Evolutionary conservation across 2,888 invertebrate genomes (phyloP), one percentile per base, ranked within the genome.

Genomic region (Agelastica alni): DNA sequence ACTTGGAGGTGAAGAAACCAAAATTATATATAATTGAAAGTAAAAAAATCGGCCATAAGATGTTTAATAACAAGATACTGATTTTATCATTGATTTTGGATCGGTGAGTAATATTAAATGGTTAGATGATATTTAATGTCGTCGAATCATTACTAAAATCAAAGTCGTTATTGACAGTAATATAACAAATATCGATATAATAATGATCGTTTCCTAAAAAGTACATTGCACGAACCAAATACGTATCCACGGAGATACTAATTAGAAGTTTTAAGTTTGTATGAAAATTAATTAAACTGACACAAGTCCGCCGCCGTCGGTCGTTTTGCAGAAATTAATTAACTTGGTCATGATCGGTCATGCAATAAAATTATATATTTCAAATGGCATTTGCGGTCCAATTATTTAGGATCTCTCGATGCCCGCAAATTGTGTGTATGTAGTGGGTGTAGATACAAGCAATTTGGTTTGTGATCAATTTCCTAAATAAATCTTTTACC

Each of bases 281-380:
- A 45, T 53, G 20, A 43, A 43, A 42, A 58, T 64, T 60, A 60
- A 64, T 59, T 60, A 58, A 51, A 60, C 55, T 47, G 56, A 46
- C 49, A 54, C 58, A 59, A 56, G 57, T 30, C 49, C 16, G n/a
- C 16, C 6, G 9, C 7, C 26, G 7, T 16, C 10, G 9, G 32
- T 10, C 48, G 57, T 63, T 63, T 59, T 59, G 49, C 61, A 56
- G 60, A 64, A 66, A 66, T 65, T 65, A 66, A 64, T 64, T 66
- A 65, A 60, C 59, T 59, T 57, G 58, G 56, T 59, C 60, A 58
- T 58, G 58, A 59, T 59, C 60, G 61, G 62, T 61, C 64, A 62
- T 65, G 64, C 65, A 53, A 60, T 60, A 56, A 63, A 62, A 62
- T 62, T 64, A 58, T 56, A 62, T 58, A 61, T 61, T 62, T 60